Conservation (phyloP, 2,888 invertebrate species). For the Notodonta dromedarius region DNA sequence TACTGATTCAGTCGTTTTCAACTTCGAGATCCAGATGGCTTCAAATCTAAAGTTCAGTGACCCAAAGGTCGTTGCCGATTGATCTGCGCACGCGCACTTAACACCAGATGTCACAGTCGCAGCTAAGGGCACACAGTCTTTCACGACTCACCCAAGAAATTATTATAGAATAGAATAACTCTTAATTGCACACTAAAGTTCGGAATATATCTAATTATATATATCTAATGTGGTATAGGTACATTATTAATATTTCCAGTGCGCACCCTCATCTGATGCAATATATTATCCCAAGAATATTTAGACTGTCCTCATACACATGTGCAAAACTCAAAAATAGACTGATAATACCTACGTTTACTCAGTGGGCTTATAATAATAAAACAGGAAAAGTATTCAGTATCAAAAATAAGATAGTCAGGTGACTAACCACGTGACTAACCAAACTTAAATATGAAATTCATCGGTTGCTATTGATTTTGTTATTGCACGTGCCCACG, state of each 20-base stretch:
- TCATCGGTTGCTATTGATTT: slow-evolving; percentile 11
- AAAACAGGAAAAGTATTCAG: slow-evolving; percentile 49
- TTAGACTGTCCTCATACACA: slow-evolving; percentile 41
- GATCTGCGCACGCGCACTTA: slow-evolving; percentile 53
- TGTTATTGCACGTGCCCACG: slow-evolving; percentile 8
- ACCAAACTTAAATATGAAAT: slow-evolving; percentile 15
- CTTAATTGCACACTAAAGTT: too few species aligned
- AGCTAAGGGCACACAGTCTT: slow-evolving; percentile 17
- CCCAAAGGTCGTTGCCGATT: slow-evolving; percentile 56
- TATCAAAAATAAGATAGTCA: slow-evolving; percentile 16
- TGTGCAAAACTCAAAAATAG: slow-evolving; percentile 65
- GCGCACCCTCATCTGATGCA: slow-evolving; percentile 33
- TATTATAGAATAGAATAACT: too few species aligned
- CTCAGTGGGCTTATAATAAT: slow-evolving; percentile 53
- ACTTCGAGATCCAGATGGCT: background rate
- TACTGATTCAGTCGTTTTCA: background rate
- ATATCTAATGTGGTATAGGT: too few species aligned
- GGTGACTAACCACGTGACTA: slow-evolving; percentile 7
- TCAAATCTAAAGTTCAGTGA: slow-evolving; percentile 51
- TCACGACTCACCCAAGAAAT: slow-evolving; percentile 34
- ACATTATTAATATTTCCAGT: slow-evolving; percentile 50
- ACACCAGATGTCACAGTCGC: slow-evolving; percentile 45
- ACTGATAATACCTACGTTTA: slow-evolving; percentile 38
- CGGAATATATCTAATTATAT: too few species aligned
- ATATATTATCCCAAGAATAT: background rate